Evolutionary conservation across 2,888 invertebrate genomes (phyloP).

Genomic region (Agrotis clavis): DNA sequence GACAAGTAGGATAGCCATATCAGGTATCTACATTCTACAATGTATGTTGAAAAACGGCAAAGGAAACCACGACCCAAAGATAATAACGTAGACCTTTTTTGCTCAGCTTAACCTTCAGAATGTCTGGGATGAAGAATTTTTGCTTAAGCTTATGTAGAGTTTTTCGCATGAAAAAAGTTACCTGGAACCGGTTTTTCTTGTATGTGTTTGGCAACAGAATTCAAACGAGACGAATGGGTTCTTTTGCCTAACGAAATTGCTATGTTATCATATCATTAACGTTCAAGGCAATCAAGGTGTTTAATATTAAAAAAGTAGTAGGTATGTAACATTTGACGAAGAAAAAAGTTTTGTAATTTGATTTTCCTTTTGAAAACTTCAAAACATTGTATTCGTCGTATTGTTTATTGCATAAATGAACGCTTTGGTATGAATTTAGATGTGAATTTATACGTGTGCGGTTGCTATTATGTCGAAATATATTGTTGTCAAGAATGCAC

Average conservation of each 20-base stretch:
- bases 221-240: conserved; percentile 53
- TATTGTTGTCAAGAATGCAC: conserved; percentile 47
- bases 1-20: conserved; percentile 79
- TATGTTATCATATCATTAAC: conserved; percentile 50
- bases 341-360: not conserved
- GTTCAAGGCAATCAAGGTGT: conserved; percentile 16
- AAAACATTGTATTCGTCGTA: conserved; percentile 15
- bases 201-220: conserved; percentile 43
- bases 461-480: conserved; percentile 39
- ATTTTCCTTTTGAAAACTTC: conserved; percentile 21
- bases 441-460: conserved; percentile 31
- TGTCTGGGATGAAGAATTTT: conserved; percentile 31
- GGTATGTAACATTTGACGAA: conserved; percentile 3
- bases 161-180: conserved; percentile 33
- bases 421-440: conserved; percentile 40
- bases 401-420: conserved; percentile 20
- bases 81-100: conserved; percentile 42
- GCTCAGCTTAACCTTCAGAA: conserved; percentile 45
- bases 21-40: conserved; percentile 55
- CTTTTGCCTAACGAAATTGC: conserved; percentile 33
- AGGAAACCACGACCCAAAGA: conserved; percentile 40
- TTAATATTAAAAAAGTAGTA: conserved; percentile 11
- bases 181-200: conserved; percentile 48
- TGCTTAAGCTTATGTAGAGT: not conserved
- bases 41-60: conserved; percentile 40